A percentile compares a stretch with the other conserved stretches of the same genome.
phyloP scores from a whole-genome alignment of 2,797 vertebrate species.

The Philypnodon macrostomus region DNA sequence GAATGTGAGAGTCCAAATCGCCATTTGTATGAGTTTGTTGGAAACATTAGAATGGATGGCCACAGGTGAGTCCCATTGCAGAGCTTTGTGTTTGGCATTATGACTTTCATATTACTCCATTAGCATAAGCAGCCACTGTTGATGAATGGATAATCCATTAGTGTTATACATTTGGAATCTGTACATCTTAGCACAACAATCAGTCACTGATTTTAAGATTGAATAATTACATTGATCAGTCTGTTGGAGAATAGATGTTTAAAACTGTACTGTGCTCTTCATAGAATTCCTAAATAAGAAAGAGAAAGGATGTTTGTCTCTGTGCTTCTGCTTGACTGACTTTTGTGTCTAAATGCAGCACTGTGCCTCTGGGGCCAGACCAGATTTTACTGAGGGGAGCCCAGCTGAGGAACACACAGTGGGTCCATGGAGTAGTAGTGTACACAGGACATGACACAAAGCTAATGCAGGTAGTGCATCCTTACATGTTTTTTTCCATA shows the following conservation, averaged over 20 bases:
- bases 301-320: neutral
- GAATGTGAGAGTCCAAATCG: slow-evolving; percentile 97
- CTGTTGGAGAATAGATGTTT: neutral
- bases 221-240: neutral
- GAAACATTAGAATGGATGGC: slow-evolving; percentile 90
- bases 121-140: slow-evolving; percentile 7
- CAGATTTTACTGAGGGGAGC: slow-evolving; percentile 96
- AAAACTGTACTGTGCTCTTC: neutral
- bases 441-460: slow-evolving; percentile 99
- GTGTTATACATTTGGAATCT: no score
- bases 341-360: slow-evolving; percentile 71
- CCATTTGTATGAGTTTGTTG: slow-evolving; percentile 97
- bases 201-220: neutral
- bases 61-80: slow-evolving; percentile 81
- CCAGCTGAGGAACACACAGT: slow-evolving; percentile 96
- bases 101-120: neutral
- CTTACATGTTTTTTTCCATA: neutral
- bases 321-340: slow-evolving; percentile 11
- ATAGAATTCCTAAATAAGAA: slow-evolving; percentile 1
- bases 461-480: slow-evolving; percentile 90
- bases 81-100: neutral
- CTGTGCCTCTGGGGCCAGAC: slow-evolving; percentile 90
- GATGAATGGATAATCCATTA: no score
- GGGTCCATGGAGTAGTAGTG: slow-evolving; percentile 95
- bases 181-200: no score